Percentiles rank a stretch among this genome's conserved stretches.
Evolutionary conservation across 2,888 invertebrate species (phyloP).

Genomic region (Synergus japonicus): DNA sequence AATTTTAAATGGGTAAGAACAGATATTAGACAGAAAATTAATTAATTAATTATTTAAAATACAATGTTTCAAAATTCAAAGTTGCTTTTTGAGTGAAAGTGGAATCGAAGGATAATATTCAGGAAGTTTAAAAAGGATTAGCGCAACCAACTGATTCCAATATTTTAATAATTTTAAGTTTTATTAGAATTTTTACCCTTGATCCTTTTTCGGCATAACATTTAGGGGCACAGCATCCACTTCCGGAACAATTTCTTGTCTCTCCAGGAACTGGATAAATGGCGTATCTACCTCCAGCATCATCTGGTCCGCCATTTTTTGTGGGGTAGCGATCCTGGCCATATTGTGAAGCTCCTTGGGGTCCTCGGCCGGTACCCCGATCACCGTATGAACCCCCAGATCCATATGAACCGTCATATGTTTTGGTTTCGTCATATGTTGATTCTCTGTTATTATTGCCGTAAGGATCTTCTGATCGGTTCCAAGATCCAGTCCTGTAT

Average conservation of each 20-base stretch:
- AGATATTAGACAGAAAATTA: too few relatives aligned
- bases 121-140: too few relatives aligned
- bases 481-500: conserved; percentile 2
- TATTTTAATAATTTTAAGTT: not conserved
- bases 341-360: conserved; percentile 9
- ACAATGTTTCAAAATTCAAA: too few relatives aligned
- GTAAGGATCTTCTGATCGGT: not conserved
- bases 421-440: conserved; percentile 24
- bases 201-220: conserved; percentile 94
- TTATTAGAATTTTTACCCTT: conserved; percentile 79
- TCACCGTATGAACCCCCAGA: not conserved
- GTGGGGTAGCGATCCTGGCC: not conserved
- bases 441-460: not conserved
- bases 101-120: too few relatives aligned
- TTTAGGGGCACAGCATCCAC: conserved; percentile 88
- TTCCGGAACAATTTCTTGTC: conserved; percentile 81
- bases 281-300: conserved; percentile 76
- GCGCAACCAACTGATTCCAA: too few relatives aligned
- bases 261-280: conserved; percentile 78
- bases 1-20: not conserved
- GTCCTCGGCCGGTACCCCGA: conserved; percentile 33
- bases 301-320: not conserved
- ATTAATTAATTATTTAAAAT: too few relatives aligned
- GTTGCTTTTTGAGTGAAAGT: too few relatives aligned
- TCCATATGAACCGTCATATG: conserved; percentile 40